Percentiles rank a stretch among this genome's conserved stretches.
phyloP scores from a whole-genome alignment of 2,888 invertebrate species.

The Oscheius myriophilus region DNA sequence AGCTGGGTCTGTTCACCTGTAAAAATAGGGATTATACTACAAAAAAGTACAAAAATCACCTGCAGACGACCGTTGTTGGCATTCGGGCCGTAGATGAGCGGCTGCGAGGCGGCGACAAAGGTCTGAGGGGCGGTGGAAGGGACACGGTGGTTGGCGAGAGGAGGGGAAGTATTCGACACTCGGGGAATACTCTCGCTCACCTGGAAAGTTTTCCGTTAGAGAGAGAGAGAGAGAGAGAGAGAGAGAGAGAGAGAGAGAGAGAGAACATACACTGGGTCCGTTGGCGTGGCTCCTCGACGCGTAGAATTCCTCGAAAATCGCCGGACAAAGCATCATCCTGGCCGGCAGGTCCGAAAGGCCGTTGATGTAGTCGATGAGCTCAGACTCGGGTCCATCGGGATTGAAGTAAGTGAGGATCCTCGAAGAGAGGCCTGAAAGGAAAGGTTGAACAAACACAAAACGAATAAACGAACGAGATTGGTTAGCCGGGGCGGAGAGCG shows the following conservation, averaged over 20 bases:
- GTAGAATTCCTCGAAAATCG: constrained; percentile 50
- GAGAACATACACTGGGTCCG: constrained; percentile 21
- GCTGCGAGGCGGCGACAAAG: constrained; percentile 3
- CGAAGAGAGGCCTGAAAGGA: neutral
- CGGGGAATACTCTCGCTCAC: neutral
- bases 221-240: neutral
- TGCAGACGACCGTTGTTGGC: neutral
- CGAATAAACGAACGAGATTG: neutral
- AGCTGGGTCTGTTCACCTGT: constrained; percentile 34
- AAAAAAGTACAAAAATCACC: constrained; percentile 1
- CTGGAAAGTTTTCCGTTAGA: neutral
- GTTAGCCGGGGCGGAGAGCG: neutral
- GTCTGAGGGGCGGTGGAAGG: constrained; percentile 15
- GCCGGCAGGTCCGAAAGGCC: constrained; percentile 54
- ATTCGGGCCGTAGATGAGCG: constrained; percentile 16
- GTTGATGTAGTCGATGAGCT: constrained; percentile 49
- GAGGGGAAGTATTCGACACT: neutral
- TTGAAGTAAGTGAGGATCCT: constrained; percentile 43
- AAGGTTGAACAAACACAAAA: neutral
- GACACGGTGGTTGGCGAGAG: neutral
- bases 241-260: neutral
- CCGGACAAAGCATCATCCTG: constrained; percentile 47
- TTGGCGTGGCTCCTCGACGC: constrained; percentile 31
- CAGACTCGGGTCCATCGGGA: constrained; percentile 29
- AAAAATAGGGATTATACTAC: neutral